Base-by-base conservation (phyloP, 2,113 vertebrate species). In the Mastomys coucha region DNA sequence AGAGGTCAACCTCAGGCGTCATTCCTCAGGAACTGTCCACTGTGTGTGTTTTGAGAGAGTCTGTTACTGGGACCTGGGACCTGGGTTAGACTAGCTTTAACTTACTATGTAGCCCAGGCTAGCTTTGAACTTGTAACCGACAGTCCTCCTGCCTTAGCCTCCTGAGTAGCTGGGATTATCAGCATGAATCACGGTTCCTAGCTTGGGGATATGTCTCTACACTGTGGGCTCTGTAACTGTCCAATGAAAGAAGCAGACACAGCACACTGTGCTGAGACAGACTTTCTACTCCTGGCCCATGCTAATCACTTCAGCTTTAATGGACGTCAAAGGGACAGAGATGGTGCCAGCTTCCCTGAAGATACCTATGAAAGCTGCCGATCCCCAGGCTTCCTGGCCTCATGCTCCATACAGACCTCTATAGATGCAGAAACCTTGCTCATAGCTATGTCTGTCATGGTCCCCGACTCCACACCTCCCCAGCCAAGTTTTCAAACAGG, bases 351-450 rank as follows among this genome's bases (percentile, higher is more conserved):
- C 28, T 13, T 72, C 78, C 31, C 65, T n/a, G 19, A 26, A 75
- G 69, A 36, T 5, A 10, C 31, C 63, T 31, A 19, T 26, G 2
- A n/a, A 26, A 9, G 77, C 45, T 51, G 56, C n/a, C 12, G 5
- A 10, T 31, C 39, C 22, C 53, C 2, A 14, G 63, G 39, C 12
- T 72, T 70, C 45, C 80, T 42, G 36, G 33, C 36, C 28, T 69
- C 0, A 0, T 12, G 16, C 14, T 0, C 11, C 5, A 7, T 16
- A 3, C 2, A 10, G 9, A 69, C 69, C 53, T 7, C 7, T 49
- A 0, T 0, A 65, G 80, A 53, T 36, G 5, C 56, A 42, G 20
- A 56, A 67, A 7, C 28, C 76, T 92, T 45, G 45, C 14, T 51
- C 36, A 9, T 0, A 2, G 12, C 72, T 6, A 45, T 45, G 12